These are phyloP conservation scores for Crenuchus spilurus DNA, from an alignment of 2,797 vertebrate genomes.

Conservation along the genomic window DNA sequence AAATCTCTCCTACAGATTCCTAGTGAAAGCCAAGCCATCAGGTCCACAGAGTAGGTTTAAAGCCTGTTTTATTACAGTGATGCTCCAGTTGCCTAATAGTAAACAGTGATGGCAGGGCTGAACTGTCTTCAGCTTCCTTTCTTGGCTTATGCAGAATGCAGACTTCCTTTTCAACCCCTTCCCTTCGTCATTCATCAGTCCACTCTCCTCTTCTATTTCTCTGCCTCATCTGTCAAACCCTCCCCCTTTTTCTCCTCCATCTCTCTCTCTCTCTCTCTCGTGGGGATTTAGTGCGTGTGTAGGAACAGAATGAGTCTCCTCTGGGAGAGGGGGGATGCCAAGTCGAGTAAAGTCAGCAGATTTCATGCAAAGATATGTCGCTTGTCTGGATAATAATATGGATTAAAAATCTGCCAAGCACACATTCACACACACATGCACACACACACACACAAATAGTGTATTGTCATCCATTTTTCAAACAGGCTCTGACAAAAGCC, in stretches of 20 bases:
- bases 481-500: not conserved
- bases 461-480: slow-evolving; percentile 20
- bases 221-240: slow-evolving; percentile 9
- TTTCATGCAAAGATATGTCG: slow-evolving; percentile 53
- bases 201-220: not conserved
- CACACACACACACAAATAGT: slow-evolving; percentile 6
- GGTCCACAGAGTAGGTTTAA: too few species aligned
- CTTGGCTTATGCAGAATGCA: not conserved
- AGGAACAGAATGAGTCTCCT: slow-evolving; percentile 41
- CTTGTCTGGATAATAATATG: slow-evolving; percentile 35
- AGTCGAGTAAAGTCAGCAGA: slow-evolving; percentile 51
- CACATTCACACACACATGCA: slow-evolving; percentile 9
- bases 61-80: too few species aligned
- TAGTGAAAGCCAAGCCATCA: too few species aligned
- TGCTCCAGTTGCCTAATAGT: too few species aligned
- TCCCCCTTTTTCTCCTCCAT: slow-evolving; percentile 1
- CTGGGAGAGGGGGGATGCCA: slow-evolving; percentile 32
- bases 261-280: slow-evolving; percentile 21
- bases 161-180: not conserved
- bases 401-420: slow-evolving; percentile 27
- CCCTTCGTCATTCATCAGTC: not conserved
- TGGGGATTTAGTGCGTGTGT: slow-evolving; percentile 32
- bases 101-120: too few species aligned
- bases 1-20: too few species aligned
- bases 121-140: too few species aligned